phyloP scores from a whole-genome alignment of 2,888 invertebrate species.

The Diloba caeruleocephala region DNA sequence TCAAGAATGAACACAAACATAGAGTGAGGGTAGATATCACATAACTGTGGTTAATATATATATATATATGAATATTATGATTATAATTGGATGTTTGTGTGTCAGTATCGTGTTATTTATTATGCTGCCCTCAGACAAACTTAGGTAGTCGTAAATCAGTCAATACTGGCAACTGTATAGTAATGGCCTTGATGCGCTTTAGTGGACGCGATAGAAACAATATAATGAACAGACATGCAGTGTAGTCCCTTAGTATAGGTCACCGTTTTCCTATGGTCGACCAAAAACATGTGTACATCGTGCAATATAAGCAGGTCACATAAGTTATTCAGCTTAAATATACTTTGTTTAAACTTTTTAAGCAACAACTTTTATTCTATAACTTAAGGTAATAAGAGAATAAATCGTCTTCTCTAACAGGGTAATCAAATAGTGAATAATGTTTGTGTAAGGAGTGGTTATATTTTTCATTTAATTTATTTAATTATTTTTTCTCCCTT shows the following conservation, averaged over 20 bases:
- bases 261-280: background rate
- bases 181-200: conserved; percentile 12
- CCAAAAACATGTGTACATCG: no score
- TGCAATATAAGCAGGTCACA: no score
- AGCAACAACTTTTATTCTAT: no score
- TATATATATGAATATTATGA: no score
- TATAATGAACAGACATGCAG: conserved; percentile 13
- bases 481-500: no score
- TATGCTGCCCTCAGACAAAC: conserved; percentile 21
- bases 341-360: no score
- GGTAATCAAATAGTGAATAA: no score
- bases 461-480: no score
- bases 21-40: background rate
- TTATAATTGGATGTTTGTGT: conserved; percentile 33
- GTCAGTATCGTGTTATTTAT: conserved; percentile 28
- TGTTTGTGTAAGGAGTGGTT: no score
- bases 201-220: conserved; percentile 12
- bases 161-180: conserved; percentile 30
- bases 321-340: no score
- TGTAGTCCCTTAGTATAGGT: background rate
- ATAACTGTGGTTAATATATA: conserved; percentile 12
- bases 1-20: conserved; percentile 2
- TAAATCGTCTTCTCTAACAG: no score
- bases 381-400: no score
- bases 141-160: conserved; percentile 35